These are phyloP conservation scores for Margaritifera margaritifera DNA, from an alignment of 2,888 invertebrate genomes.

Conservation along the genomic window DNA sequence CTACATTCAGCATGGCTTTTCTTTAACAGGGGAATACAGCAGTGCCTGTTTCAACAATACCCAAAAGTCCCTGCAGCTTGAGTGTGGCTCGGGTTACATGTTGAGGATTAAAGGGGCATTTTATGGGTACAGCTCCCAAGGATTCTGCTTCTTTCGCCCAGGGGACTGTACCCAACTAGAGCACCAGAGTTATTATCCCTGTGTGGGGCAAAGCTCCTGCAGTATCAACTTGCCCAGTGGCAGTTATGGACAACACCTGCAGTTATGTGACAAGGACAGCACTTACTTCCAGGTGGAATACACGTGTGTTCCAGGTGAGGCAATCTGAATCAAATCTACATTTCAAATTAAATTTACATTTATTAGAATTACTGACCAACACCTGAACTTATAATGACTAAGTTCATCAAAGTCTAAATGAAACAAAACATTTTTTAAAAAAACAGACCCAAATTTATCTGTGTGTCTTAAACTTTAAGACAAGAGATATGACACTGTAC, in stretches of 20 bases:
- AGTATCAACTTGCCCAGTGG: slow-evolving; percentile 59
- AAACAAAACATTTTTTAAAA: no score
- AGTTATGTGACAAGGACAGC: slow-evolving; percentile 55
- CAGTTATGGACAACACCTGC: slow-evolving; percentile 49
- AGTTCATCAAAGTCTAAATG: no score
- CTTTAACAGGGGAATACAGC: slow-evolving; percentile 42
- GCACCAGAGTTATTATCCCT: slow-evolving; percentile 52
- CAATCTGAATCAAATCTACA: no score
- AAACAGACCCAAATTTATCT: no score
- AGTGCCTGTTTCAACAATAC: slow-evolving; percentile 56
- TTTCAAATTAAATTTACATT: no score
- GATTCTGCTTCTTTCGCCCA: slow-evolving; percentile 45
- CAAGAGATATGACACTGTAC: no score
- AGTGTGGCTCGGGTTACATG: slow-evolving; percentile 62
- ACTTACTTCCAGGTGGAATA: slow-evolving; percentile 70
- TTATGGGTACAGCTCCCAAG: slow-evolving; percentile 59
- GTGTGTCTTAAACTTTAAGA: no score
- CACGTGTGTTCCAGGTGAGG: slow-evolving; percentile 63
- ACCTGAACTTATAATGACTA: no score
- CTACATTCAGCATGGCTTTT: background rate
- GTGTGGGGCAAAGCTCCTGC: slow-evolving; percentile 61
- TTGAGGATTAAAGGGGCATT: slow-evolving; percentile 61
- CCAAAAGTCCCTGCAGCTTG: slow-evolving; percentile 52
- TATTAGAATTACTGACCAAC: no score
- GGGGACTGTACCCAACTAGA: slow-evolving; percentile 62